These are phyloP conservation scores for Anastrepha obliqua DNA, from an alignment of 1,140 invertebrate genomes.

Conservation along the genomic window DNA sequence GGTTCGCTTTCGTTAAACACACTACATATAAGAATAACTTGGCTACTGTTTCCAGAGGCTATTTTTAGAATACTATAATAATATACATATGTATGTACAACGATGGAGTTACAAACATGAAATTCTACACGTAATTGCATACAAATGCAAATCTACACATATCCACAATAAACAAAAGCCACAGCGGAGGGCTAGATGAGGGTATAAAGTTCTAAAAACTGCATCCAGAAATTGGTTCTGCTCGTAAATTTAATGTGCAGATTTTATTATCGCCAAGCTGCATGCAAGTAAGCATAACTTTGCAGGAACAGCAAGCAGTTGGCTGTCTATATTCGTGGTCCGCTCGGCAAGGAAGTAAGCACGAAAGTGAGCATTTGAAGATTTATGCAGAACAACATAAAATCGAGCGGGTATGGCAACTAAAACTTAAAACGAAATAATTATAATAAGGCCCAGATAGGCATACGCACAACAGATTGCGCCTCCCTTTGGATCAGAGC, in stretches of 20 bases:
- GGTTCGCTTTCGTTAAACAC: background rate
- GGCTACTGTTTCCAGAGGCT: constrained; percentile 11
- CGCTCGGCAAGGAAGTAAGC: background rate
- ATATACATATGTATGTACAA: background rate
- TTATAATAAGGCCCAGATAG: background rate
- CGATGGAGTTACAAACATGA: background rate
- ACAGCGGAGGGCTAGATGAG: background rate
- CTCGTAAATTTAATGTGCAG: constrained; percentile 34
- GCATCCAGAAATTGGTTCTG: constrained; percentile 38
- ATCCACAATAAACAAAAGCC: background rate
- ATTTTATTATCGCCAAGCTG: constrained; percentile 26
- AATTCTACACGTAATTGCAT: background rate
- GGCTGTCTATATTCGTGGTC: background rate
- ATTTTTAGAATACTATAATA: background rate
- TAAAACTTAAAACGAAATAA: background rate
- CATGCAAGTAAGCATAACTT: background rate
- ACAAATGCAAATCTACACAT: background rate
- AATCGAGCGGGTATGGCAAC: background rate
- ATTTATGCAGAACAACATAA: constrained; percentile 34
- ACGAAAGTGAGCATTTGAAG: background rate
- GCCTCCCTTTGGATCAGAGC: too few relatives aligned
- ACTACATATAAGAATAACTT: background rate
- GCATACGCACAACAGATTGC: too few relatives aligned
- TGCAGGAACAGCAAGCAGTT: background rate
- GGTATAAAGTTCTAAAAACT: background rate